Evolutionary conservation across 2,113 vertebrate genomes (phyloP), one percentile per base, ranked within the genome.

Genomic region (Gobio gobio): DNA sequence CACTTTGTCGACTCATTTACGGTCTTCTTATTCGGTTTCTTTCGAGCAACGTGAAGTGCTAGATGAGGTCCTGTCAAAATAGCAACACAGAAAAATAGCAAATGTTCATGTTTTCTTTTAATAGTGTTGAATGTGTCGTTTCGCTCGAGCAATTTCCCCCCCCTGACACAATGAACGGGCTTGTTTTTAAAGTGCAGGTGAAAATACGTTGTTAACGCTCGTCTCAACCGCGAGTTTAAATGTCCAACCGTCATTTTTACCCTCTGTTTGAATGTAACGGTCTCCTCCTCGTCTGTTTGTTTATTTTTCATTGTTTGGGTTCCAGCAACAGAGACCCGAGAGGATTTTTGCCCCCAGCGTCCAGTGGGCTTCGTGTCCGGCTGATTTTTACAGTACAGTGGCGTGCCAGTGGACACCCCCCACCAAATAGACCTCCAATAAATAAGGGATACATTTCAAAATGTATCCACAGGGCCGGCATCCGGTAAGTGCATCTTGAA

Each of bases 401-500:
- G 87, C 77, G 86, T 79, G 83, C 86, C 89, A 83, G 86, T 84
- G 91, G 91, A 56, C 90, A 87, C 73, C 81, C 78, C 81, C 63
- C 51, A 81, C 91, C 76, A 89, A 90, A 78, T 24, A 74, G 83
- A 75, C 36, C 86, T 90, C 90, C 88, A 83, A 90, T 89, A 93
- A 94, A 92, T 93, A 93, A 94, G 92, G 90, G 93, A 93, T 94
- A 93, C 90, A 90, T 94, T 93, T 93, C 91, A 93, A 92, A 93
- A 98, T 98, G 97, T 98, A 97, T 96, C 97, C 97, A 88, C 97
- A 97, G 92, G 97, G 97, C 95, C 95, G 97, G 94, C 97, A 97
- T 96, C 96, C 97, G 96, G 97, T 98, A 94, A 97, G 97, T 70
- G 83, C 87, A 86, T 90, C 87, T 87, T 90, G 83, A 78, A 86